These are phyloP conservation scores for Perodicticus potto DNA, from an alignment of 2,797 vertebrate species.

Conservation along the genomic window DNA sequence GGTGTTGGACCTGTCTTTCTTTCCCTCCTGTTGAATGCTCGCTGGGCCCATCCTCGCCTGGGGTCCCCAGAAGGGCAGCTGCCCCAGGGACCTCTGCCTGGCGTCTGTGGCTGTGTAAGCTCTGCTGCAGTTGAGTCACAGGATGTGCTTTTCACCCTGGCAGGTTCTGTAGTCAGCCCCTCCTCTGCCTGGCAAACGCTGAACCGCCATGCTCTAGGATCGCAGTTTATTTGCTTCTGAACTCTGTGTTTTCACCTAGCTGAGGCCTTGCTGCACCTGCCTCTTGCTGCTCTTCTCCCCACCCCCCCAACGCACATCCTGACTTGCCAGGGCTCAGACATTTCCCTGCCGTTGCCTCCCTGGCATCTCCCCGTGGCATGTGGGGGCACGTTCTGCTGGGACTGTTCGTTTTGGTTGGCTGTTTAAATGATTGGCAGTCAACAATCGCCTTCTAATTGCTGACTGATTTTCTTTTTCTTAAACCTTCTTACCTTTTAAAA, in stretches of 20 bases:
- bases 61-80: not conserved
- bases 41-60: fast-evolving
- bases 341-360: fast-evolving
- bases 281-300: not conserved
- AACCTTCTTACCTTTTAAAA: not conserved
- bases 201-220: fast-evolving
- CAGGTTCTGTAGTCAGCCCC: fast-evolving
- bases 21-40: not conserved
- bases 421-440: not conserved
- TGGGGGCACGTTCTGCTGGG: not conserved
- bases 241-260: fast-evolving
- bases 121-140: fast-evolving
- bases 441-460: not conserved
- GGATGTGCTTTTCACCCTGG: fast-evolving
- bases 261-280: fast-evolving
- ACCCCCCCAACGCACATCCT: fast-evolving
- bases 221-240: fast-evolving
- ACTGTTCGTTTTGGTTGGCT: not conserved
- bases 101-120: fast-evolving
- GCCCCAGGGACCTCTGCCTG: not conserved
- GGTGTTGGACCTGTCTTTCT: not conserved
- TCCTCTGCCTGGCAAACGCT: fast-evolving
- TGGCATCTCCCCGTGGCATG: fast-evolving
- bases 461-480: not conserved
- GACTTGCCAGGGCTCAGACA: fast-evolving